Percentiles rank a stretch among this genome's conserved stretches.
Evolutionary conservation across 2,113 vertebrate genomes (phyloP).

Genomic region (Brienomyrus longianalis): DNA sequence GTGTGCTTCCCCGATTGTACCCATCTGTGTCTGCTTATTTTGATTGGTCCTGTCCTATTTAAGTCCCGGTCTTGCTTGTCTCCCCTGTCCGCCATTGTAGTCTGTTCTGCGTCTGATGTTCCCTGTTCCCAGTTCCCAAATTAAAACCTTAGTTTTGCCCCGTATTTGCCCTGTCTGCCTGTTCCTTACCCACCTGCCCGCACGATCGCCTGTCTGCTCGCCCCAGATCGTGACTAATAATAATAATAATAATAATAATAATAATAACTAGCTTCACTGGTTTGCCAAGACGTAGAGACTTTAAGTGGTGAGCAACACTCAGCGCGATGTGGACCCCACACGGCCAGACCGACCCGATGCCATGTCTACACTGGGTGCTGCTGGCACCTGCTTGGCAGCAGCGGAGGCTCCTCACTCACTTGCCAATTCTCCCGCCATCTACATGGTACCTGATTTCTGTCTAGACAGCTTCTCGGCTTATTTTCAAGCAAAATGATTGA

Average conservation of each 20-base stretch:
- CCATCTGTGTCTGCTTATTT: no score
- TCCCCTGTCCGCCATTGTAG: no score
- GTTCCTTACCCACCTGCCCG: no score
- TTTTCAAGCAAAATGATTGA: background rate
- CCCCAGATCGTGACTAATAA: no score
- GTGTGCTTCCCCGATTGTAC: no score
- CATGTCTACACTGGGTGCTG: conserved; percentile 23
- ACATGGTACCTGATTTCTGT: background rate
- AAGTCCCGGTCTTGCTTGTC: no score
- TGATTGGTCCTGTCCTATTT: no score
- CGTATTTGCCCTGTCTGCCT: no score
- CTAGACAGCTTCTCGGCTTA: background rate
- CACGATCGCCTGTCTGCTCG: no score
- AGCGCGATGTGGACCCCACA: conserved; percentile 30
- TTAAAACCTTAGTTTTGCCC: no score
- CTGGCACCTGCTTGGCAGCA: background rate
- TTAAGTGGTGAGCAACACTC: conserved; percentile 55
- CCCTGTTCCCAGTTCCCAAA: no score
- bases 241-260: background rate
- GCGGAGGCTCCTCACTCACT: background rate
- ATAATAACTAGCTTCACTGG: background rate
- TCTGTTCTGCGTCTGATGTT: no score
- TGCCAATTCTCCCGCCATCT: background rate
- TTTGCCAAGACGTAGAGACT: conserved; percentile 15
- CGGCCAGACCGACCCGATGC: conserved; percentile 45